Conservation (phyloP, 2,888 invertebrate genomes). For the Polydrusus tereticollis region DNA sequence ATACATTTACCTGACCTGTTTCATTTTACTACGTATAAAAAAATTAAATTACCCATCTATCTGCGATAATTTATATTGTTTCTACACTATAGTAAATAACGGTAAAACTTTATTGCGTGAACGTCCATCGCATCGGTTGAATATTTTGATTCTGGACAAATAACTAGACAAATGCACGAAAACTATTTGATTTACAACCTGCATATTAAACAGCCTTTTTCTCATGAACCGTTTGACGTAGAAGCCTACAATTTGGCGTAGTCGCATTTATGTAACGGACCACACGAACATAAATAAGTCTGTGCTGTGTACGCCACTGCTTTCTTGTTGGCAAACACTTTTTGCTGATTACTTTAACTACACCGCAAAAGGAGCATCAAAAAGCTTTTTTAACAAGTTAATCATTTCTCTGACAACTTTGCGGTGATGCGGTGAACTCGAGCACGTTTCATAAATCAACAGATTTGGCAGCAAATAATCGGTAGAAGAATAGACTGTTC, state of each 20-base stretch:
- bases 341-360: not conserved
- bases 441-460: not conserved
- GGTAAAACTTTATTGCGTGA: not conserved
- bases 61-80: slow-evolving; percentile 27
- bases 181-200: no score
- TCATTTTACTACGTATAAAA: slow-evolving; percentile 14
- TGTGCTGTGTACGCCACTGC: no score
- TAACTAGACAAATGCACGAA: no score
- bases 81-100: slow-evolving; percentile 8
- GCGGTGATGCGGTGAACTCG: not conserved
- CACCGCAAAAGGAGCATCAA: not conserved
- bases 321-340: no score
- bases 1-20: slow-evolving; percentile 30
- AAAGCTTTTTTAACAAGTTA: not conserved
- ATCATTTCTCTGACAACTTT: not conserved
- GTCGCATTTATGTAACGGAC: no score
- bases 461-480: not conserved
- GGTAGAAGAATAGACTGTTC: no score
- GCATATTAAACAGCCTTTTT: no score
- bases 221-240: no score
- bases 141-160: no score
- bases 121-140: not conserved
- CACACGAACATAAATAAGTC: no score
- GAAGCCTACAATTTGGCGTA: no score
- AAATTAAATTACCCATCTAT: slow-evolving; percentile 21